phyloP scores from a whole-genome alignment of 2,888 invertebrate species.

The Lasioglossum lativentre region DNA sequence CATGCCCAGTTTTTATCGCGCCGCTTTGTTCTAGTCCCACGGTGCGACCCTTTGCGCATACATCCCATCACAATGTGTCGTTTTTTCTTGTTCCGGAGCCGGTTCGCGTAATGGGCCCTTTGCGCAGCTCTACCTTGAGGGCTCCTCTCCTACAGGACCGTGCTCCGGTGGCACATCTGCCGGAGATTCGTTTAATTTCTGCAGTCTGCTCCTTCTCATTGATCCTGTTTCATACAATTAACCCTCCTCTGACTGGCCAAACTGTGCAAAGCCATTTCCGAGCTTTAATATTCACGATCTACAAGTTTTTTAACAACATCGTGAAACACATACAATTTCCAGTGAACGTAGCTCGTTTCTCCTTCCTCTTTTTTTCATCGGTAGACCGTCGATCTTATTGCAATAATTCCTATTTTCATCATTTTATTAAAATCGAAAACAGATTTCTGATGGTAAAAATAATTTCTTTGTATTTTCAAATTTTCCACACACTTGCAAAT shows the following conservation, averaged over 20 bases:
- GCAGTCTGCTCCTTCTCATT: slow-evolving; percentile 6
- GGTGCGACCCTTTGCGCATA: slow-evolving; percentile 76
- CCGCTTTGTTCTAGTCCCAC: slow-evolving; percentile 82
- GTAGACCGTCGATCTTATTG: no score
- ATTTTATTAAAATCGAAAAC: neutral
- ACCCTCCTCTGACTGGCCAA: neutral
- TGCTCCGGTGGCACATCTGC: slow-evolving; percentile 52
- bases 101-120: slow-evolving; percentile 71
- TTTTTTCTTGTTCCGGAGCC: slow-evolving; percentile 80
- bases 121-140: slow-evolving; percentile 61
- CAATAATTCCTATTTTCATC: neutral
- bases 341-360: neutral
- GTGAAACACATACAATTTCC: neutral
- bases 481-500: neutral
- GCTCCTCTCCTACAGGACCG: slow-evolving; percentile 54
- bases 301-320: neutral
- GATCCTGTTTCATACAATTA: neutral
- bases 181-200: slow-evolving; percentile 15
- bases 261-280: neutral
- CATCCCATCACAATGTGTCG: slow-evolving; percentile 82
- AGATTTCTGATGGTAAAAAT: neutral
- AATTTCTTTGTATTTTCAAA: neutral
- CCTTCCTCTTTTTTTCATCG: neutral
- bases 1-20: slow-evolving; percentile 82
- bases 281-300: neutral